Evolutionary conservation across 2,888 invertebrate species (phyloP).

Genomic region (Nebria brevicollis): DNA sequence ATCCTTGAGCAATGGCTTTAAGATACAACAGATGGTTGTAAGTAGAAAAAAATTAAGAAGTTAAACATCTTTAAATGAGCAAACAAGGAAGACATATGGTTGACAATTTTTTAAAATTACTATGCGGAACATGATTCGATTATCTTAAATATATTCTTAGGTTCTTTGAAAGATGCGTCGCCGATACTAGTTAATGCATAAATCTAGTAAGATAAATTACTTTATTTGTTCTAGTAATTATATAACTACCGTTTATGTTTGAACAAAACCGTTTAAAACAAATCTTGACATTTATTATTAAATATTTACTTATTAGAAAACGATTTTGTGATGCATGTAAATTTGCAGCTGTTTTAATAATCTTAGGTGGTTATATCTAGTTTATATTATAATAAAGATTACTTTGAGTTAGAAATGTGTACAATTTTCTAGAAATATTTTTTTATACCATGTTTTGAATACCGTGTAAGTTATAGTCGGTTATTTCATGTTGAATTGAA

Average conservation of each 20-base stretch:
- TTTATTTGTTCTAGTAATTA: not conserved
- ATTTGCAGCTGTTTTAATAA: not conserved
- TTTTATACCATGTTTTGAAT: not conserved
- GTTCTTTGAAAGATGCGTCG: not conserved
- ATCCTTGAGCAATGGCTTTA: not conserved
- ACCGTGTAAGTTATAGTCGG: not conserved
- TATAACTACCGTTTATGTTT: not conserved
- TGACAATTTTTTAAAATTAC: not conserved
- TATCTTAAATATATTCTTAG: not conserved
- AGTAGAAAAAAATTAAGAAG: not conserved
- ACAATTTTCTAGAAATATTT: not conserved
- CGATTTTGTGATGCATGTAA: not conserved
- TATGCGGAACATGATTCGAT: not conserved
- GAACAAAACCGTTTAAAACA: not conserved
- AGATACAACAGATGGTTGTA: not conserved
- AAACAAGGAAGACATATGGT: conserved; percentile 1
- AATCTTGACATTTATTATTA: not conserved
- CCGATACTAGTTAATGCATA: not conserved
- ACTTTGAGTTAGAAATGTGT: not conserved
- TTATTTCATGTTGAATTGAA: not conserved
- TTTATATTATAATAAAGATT: not conserved
- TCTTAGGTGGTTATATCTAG: not conserved
- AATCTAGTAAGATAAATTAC: not conserved
- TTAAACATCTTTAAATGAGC: not conserved
- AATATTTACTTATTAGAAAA: not conserved